Base-by-base conservation (phyloP, 2,113 vertebrate species). In the Chionodraco myersi region DNA sequence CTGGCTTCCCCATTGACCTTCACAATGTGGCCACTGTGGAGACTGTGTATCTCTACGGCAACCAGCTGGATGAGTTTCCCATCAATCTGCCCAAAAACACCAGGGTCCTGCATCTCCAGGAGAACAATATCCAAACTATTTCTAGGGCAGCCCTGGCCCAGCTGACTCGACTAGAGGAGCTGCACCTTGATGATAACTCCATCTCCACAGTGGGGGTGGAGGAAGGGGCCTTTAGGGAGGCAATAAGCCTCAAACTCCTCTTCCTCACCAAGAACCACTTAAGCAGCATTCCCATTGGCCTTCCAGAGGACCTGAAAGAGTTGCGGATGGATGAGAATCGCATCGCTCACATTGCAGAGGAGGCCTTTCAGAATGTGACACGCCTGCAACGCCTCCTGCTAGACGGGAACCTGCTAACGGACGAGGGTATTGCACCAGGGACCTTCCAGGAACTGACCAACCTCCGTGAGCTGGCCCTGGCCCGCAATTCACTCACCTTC, bases 81-180 rank as follows among this genome's bases (percentile, higher is more conserved):
- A 93, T 99, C 92, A 99, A 99, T 94, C 93, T 99, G 62, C 98
- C 98, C 82, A 97, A 95, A 93, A 99, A 99, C 30, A 96, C 98
- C 73, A 93, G 89, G 69, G 91, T 98, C 84, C 96, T 99, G 72
- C 98, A 99, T 82, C 91, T 99, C 72, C 98, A 99, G 94, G 98
- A 99, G 94, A 99, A 99, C 94, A 99, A 99, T 88, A 99, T 99
- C 85, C 98, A 99, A 91, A 99, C 98, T 5, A 98, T 99, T 88
- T 99, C 98, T n/a, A 95, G 94, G 71, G 96, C 95, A 4, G 97
- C 98, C 7, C 95, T 99, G 9, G 96, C 97, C 58, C 97, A 99
- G 92, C 94, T 99, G 63, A 89, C 95, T 82, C 96, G 95, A 75
- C 94, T 99, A 1, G 98, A 99, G 92, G 97, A 99, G 91, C 93